A percentile compares a stretch with the other conserved stretches of the same genome.
These are phyloP conservation scores for Zosterops japonicus DNA, from an alignment of 2,113 vertebrate species.

Conservation along the genomic window DNA sequence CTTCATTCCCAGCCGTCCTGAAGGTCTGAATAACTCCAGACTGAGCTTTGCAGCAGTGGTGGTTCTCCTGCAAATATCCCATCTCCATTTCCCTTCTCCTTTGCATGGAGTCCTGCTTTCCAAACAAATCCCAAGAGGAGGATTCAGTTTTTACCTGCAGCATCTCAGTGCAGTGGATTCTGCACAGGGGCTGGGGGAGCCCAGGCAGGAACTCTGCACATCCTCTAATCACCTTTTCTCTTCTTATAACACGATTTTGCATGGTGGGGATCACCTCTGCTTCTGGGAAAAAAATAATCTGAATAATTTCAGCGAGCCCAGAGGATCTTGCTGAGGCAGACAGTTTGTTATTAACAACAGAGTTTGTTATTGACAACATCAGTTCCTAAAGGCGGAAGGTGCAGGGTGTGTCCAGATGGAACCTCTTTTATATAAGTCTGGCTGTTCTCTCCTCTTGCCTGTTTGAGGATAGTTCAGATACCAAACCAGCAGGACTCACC, in stretches of 20 bases:
- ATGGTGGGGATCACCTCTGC: neutral
- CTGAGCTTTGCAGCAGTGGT: neutral
- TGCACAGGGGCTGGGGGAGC: neutral
- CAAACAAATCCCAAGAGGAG: neutral
- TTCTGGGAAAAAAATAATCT: neutral
- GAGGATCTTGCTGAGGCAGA: neutral
- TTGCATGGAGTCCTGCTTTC: neutral
- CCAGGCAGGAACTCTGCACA: neutral
- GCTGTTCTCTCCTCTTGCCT: neutral
- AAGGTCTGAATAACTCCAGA: neutral
- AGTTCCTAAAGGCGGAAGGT: accelerated
- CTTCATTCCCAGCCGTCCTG: neutral
- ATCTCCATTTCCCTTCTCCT: neutral
- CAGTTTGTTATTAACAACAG: neutral
- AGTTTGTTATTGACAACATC: neutral
- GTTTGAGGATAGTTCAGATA: neutral
- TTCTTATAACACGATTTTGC: neutral
- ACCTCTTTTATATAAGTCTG: neutral
- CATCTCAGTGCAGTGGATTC: neutral
- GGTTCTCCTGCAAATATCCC: neutral
- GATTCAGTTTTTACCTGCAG: neutral
- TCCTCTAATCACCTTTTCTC: neutral
- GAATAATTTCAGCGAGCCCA: neutral
- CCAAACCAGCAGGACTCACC: neutral
- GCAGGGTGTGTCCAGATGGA: accelerated